Evolutionary conservation across 2,113 vertebrate genomes (phyloP), one percentile per base, ranked within the genome.

Genomic region (Oncorhynchus tshawytscha): DNA sequence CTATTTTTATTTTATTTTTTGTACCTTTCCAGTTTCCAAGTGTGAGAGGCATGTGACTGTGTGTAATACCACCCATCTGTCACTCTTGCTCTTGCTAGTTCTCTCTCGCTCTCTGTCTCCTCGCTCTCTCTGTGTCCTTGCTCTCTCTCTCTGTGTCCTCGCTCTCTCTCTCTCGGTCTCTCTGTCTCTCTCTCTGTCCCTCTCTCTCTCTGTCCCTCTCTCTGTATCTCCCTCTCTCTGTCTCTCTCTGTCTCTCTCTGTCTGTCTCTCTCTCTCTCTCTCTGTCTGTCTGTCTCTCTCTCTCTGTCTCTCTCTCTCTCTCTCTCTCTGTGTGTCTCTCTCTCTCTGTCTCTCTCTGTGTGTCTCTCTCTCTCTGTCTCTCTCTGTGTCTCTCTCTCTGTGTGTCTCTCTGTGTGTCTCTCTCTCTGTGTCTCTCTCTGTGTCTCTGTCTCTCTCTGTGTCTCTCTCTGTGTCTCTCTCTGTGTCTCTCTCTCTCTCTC

Each of bases 1-100:
- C 79, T 83, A 84, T 90, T 88, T 86, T 89, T 85, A 65, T 2
- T 25, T 84, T 83, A n/a, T 78, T 67, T 84, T 79, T 74, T 79
- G 72, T 78, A 22, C 22, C 81, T 45, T 45, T 45, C 73, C 45
- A 59, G 76, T 78, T 76, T 72, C 34, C 83, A 84, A 88, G 80
- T 80, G 27, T 72, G 68, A 51, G 75, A 87, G 74, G 8, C 62
- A 24, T 60, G 16, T 24, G 51, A 71, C 51, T 54, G 51, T 18
- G 51, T 54, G n/a, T 45, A 45, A 62, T 22, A 22, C 20, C 24
- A 62, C 5, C n/a, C 13, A 3, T 27, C 57, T 16, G 2, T 20
- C 31, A 24, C 74, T 25, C 67, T 39, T 9, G 2, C 9, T 12
- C 67, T 39, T 9, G 2, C 9, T 45, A 2, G 7, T 8, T 11